Evolutionary conservation across 2,113 vertebrate genomes (phyloP).

Genomic region (Centrocercus urophasianus): DNA sequence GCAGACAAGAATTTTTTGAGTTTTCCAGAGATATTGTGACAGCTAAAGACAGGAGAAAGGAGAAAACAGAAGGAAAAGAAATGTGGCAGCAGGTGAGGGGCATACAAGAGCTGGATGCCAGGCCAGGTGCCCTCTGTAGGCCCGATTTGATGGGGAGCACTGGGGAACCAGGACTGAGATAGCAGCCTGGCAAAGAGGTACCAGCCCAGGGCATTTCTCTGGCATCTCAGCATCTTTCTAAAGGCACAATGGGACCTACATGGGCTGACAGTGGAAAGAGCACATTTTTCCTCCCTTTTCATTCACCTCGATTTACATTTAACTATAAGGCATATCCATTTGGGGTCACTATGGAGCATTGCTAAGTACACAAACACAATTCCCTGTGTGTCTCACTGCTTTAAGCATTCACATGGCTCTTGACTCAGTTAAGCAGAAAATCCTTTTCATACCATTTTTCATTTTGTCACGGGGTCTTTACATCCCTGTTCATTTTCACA

Average conservation of each 20-base stretch:
- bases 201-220: background rate
- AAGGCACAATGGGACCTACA: background rate
- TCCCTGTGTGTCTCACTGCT: conserved; percentile 38
- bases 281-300: background rate
- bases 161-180: background rate
- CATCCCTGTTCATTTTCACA: conserved; percentile 64
- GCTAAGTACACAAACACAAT: conserved; percentile 73
- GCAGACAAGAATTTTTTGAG: background rate
- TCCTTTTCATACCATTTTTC: conserved; percentile 70
- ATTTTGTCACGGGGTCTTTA: conserved; percentile 67
- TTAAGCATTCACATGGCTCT: conserved; percentile 51
- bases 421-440: conserved; percentile 61
- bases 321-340: conserved; percentile 22
- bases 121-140: background rate
- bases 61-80: background rate
- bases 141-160: background rate
- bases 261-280: background rate
- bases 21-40: background rate
- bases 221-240: background rate
- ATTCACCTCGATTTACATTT: background rate
- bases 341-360: conserved; percentile 46
- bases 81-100: background rate
- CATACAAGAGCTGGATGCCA: background rate
- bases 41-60: background rate
- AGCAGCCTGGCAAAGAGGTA: background rate